Percentiles rank a stretch among this genome's conserved stretches.
phyloP scores from a whole-genome alignment of 2,113 vertebrate genomes.

The Calidris pugnax region DNA sequence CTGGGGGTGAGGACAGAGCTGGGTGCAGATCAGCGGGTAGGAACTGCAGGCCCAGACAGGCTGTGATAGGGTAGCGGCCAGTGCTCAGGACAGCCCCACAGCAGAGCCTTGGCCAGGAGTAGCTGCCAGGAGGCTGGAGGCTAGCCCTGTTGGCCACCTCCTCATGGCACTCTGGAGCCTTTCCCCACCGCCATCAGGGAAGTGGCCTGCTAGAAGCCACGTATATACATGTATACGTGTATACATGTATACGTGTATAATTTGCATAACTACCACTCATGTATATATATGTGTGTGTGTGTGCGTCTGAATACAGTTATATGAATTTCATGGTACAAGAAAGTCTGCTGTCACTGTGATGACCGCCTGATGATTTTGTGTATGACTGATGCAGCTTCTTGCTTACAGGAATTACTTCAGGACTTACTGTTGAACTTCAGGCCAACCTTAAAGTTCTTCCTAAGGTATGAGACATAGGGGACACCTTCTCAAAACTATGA shows the following conservation, averaged over 20 bases:
- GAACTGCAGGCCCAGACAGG: background rate
- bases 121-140: background rate
- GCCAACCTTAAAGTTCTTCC: background rate
- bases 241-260: no score
- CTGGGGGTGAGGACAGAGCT: background rate
- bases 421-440: background rate
- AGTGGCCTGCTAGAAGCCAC: background rate
- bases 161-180: rapidly evolving
- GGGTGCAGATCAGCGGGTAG: rapidly evolving
- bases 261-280: no score
- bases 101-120: rapidly evolving
- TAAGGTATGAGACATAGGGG: background rate
- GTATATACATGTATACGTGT: rapidly evolving
- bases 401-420: background rate
- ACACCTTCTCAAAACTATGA: background rate
- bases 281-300: no score
- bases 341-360: background rate
- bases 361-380: background rate
- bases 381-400: background rate
- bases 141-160: no score
- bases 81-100: rapidly evolving
- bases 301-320: background rate
- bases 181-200: rapidly evolving
- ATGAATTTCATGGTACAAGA: background rate
- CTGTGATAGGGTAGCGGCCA: rapidly evolving